A percentile compares a stretch with the other conserved stretches of the same genome.
These are phyloP conservation scores for Drosophila obscura DNA, from an alignment of 1,140 invertebrate species.

Conservation along the genomic window DNA sequence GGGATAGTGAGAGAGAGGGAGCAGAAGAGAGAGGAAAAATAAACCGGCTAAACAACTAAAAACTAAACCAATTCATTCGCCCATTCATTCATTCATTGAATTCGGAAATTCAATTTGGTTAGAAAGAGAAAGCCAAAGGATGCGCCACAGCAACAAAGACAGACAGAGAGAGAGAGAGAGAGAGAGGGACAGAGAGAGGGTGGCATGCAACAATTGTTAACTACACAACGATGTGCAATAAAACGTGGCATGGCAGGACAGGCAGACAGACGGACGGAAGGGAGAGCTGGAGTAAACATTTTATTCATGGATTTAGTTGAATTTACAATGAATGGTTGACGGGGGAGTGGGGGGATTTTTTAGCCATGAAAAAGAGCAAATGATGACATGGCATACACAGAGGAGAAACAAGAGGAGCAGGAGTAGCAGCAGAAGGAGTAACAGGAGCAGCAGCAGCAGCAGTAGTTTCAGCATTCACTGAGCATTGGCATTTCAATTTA, in stretches of 20 bases:
- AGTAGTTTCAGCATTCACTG: slow-evolving; percentile 28
- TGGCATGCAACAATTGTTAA: slow-evolving; percentile 56
- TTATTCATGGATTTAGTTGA: slow-evolving; percentile 82
- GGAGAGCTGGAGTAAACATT: slow-evolving; percentile 56
- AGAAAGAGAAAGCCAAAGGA: slow-evolving; percentile 37
- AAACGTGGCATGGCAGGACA: slow-evolving; percentile 56
- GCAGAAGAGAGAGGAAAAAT: slow-evolving; percentile 29
- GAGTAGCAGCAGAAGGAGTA: slow-evolving; percentile 1
- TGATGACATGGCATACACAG: slow-evolving; percentile 65
- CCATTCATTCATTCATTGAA: slow-evolving; percentile 78
- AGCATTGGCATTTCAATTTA: slow-evolving; percentile 69
- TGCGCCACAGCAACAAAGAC: slow-evolving; percentile 20
- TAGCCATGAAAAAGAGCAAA: slow-evolving; percentile 71
- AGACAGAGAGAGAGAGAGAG: slow-evolving; percentile 15
- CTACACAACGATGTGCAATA: slow-evolving; percentile 74
- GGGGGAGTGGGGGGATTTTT: too few relatives aligned
- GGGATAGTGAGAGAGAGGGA: background rate
- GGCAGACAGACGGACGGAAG: slow-evolving; percentile 8
- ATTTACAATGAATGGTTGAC: slow-evolving; percentile 72
- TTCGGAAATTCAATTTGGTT: slow-evolving; percentile 79
- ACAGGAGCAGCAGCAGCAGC: slow-evolving; percentile 15
- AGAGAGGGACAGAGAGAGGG: background rate
- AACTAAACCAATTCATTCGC: slow-evolving; percentile 75
- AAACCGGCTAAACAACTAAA: slow-evolving; percentile 74
- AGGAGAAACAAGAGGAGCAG: too few relatives aligned